Conservation (phyloP, 2,113 vertebrate species). For the Burhinus bistriatus region DNA sequence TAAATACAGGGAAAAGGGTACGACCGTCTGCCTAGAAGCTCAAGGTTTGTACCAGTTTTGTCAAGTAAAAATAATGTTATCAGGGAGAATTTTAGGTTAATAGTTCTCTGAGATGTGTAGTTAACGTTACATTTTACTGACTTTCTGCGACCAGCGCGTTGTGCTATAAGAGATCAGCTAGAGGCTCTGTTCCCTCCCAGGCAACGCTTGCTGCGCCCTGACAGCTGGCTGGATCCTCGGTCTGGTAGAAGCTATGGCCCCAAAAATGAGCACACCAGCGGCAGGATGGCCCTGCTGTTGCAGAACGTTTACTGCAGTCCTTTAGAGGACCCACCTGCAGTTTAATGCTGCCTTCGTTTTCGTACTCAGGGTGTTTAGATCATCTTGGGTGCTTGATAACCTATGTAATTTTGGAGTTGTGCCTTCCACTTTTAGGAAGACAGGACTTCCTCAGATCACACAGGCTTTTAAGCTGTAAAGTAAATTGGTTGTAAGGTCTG, state of each 20-base stretch:
- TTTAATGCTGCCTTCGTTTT: accelerated
- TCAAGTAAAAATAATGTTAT: not conserved
- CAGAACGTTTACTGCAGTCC: not conserved
- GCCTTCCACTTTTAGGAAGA: not conserved
- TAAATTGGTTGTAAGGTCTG: not conserved
- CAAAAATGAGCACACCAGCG: not conserved
- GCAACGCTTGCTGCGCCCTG: not conserved
- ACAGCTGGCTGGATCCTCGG: not conserved
- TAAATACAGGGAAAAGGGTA: not conserved
- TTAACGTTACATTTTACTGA: not conserved
- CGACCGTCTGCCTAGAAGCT: not conserved
- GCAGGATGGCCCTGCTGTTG: not conserved
- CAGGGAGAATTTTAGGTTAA: not conserved
- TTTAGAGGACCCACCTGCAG: not conserved
- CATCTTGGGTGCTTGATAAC: not conserved
- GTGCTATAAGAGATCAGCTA: not conserved
- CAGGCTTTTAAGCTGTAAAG: not conserved
- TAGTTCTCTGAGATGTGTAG: not conserved
- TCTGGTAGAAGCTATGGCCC: not conserved
- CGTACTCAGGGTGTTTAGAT: not conserved
- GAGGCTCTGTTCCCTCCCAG: not conserved
- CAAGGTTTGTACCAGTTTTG: not conserved
- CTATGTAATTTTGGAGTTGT: not conserved
- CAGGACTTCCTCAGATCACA: not conserved
- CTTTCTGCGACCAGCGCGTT: accelerated